Base-by-base conservation (phyloP, 2,797 vertebrate genomes). In the Aratinga solstitialis region DNA sequence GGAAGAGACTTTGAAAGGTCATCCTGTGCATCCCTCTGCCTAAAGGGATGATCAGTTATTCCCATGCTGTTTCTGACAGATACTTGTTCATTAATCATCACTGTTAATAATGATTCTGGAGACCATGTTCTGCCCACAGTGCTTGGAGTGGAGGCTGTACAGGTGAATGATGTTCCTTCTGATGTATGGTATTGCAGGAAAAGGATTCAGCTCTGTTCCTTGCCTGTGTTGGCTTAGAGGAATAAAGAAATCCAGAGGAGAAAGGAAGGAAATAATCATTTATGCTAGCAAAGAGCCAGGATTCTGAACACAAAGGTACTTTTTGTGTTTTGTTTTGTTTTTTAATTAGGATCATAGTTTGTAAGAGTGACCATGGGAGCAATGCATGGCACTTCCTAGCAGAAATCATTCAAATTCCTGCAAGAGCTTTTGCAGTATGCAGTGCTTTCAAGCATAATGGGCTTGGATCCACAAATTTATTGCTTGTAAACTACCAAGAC, bases 391-490 rank as follows among this genome's bases (percentile, higher is more conserved):
- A 87, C 84, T 91, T 93, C 74, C 89, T 88, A 90, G 77, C 32
- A 91, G 69, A 94, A 95, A 95, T 90, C 29, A 84, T 68, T 82
- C 65, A 76, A 84, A 96, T 93, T 96, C 84, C 66, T 92, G 42
- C 87, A 89, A 11, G 54, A 86, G 81, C 79, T 93, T 90, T 84
- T 86, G 62, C 77, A 82, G 63, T n/a, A 34, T 58, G 61, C n/a
- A 43, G 45, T 3, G 4, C 59, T 94, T 94, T 91, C 40, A 90
- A 68, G 81, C 29, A 29, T 71, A 88, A 84, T 53, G 75, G 56
- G 51, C 59, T 90, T 71, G 82, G 59, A 79, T 75, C 53, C 77
- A 84, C 56, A 65, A 51, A 84, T 69, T 30, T 53, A 56, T 32
- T 53, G 56, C 59, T 81, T 62, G 17, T 56, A 65, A 74, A 51